Conservation (phyloP, 2,888 invertebrate genomes). For the Eilema depressum region DNA sequence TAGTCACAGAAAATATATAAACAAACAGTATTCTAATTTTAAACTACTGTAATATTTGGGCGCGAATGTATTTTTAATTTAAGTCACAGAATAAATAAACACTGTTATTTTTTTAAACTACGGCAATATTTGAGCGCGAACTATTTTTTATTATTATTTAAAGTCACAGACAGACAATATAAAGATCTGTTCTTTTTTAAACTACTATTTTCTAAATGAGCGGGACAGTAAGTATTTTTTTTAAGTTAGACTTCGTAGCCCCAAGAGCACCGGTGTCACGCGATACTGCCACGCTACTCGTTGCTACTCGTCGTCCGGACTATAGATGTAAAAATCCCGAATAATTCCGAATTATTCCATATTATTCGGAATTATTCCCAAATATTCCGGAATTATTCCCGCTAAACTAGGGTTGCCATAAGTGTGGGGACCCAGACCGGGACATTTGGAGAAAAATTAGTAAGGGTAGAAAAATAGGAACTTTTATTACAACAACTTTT, state of each 20-base stretch:
- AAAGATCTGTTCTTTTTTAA: neutral
- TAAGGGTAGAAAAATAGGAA: no score
- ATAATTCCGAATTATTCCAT: no score
- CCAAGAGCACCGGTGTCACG: neutral
- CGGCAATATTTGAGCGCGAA: neutral
- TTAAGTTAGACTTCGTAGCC: neutral
- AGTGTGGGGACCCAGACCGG: no score
- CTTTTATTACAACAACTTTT: no score
- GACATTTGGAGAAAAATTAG: no score
- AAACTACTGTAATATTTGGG: neutral
- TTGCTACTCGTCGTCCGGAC: no score
- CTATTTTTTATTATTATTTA: neutral
- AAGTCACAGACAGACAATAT: no score
- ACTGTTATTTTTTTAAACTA: neutral
- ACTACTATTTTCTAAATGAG: neutral
- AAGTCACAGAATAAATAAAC: neutral
- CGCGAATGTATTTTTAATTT: neutral
- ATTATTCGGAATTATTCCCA: no score
- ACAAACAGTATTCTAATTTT: neutral
- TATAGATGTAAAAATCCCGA: no score
- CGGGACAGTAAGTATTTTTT: neutral
- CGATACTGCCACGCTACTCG: neutral
- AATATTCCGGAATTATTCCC: no score
- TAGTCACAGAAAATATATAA: neutral
- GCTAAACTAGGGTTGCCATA: no score